Evolutionary conservation across 1,140 invertebrate species (phyloP).

Genomic region (Hestina assimilis): DNA sequence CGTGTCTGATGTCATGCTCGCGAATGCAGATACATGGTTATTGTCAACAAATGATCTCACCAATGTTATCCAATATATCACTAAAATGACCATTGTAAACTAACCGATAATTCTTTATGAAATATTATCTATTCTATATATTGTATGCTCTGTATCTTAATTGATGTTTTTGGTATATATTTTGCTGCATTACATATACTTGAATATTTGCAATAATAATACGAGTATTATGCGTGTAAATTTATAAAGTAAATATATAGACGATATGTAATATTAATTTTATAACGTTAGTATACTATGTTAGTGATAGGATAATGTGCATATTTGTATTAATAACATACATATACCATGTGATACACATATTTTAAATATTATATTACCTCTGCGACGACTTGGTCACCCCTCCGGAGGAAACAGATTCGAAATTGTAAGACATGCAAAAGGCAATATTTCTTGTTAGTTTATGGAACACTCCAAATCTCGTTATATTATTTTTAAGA

Average conservation of each 20-base stretch:
- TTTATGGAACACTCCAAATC: conserved; percentile 34
- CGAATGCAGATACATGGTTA: conserved; percentile 62
- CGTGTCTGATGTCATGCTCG: conserved; percentile 62
- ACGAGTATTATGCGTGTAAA: not conserved
- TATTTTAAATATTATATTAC: conserved; percentile 55
- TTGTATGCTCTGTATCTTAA: too few relatives aligned
- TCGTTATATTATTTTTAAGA: not conserved
- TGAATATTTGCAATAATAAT: not conserved
- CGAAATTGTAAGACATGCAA: conserved; percentile 84
- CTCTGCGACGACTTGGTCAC: conserved; percentile 79
- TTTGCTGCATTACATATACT: too few relatives aligned
- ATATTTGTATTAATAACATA: conserved; percentile 7
- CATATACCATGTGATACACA: conserved; percentile 2
- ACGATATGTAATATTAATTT: too few relatives aligned
- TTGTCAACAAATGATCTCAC: conserved; percentile 69
- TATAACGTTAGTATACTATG: too few relatives aligned
- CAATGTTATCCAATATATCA: conserved; percentile 52
- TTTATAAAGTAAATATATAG: too few relatives aligned
- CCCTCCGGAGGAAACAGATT: conserved; percentile 81
- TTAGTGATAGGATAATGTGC: conserved; percentile 1
- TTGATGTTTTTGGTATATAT: too few relatives aligned
- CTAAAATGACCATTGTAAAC: conserved; percentile 18
- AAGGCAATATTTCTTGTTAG: conserved; percentile 81
- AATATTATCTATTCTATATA: too few relatives aligned
- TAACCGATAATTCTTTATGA: too few relatives aligned